phyloP scores from a whole-genome alignment of 2,797 vertebrate species.

The Clarias fuscus region DNA sequence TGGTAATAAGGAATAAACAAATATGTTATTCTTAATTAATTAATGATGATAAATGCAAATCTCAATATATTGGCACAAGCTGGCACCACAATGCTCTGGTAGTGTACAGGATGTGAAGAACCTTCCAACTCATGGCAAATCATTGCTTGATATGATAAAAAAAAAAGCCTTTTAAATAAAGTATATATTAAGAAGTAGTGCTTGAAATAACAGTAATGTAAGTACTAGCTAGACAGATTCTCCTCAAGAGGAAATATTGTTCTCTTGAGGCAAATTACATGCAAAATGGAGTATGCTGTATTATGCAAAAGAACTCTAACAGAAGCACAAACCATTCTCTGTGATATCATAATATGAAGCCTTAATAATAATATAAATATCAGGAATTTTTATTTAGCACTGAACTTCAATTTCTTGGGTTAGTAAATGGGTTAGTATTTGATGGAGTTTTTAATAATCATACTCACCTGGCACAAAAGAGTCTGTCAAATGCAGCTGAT shows the following conservation, averaged over 20 bases:
- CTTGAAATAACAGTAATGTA: too few species aligned
- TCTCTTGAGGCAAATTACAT: conserved; percentile 27
- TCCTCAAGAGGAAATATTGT: too few species aligned
- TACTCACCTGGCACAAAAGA: conserved; percentile 93
- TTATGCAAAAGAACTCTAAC: conserved; percentile 13
- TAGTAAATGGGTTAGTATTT: too few species aligned
- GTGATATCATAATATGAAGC: neutral
- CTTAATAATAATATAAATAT: neutral
- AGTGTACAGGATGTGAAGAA: conserved; percentile 30
- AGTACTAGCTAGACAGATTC: too few species aligned
- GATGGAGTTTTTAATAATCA: neutral
- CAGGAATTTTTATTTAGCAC: neutral
- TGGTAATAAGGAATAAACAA: neutral
- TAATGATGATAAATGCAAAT: too few species aligned
- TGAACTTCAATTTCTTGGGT: neutral
- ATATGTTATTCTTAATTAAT: neutral
- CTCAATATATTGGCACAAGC: too few species aligned
- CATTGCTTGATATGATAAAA: too few species aligned
- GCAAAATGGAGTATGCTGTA: neutral
- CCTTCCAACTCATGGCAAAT: neutral
- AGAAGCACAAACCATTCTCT: neutral
- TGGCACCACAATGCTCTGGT: neutral
- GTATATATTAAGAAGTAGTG: too few species aligned
- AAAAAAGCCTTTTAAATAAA: too few species aligned
- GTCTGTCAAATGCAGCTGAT: conserved; percentile 78